Percentiles rank a stretch among this genome's conserved stretches.
Conservation (phyloP, 92 coral and sea anemone genomes). For the Ricordea florida region DNA sequence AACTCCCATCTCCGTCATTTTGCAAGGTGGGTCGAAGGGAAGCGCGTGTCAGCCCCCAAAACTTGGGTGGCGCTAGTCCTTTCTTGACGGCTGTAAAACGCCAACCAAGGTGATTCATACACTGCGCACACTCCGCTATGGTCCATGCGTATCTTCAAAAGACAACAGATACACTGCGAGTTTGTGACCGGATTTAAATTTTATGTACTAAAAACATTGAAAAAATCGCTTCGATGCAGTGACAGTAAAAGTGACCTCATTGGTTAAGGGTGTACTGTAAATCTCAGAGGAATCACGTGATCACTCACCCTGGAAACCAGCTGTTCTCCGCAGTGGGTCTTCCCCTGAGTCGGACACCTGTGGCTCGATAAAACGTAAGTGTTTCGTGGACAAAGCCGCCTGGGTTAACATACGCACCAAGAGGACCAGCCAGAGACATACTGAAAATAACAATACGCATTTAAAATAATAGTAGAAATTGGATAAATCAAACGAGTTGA, state of each 20-base stretch:
- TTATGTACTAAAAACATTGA: not conserved
- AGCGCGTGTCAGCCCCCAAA: slow-evolving; percentile 98
- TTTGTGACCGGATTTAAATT: not conserved
- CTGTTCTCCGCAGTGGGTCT: slow-evolving; percentile 90
- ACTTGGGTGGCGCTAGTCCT: slow-evolving; percentile 87
- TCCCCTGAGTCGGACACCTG: slow-evolving; percentile 83
- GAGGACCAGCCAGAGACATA: slow-evolving; percentile 94
- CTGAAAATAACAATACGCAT: slow-evolving; percentile 21
- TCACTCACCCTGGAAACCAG: slow-evolving; percentile 99
- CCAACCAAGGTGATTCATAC: slow-evolving; percentile 93
- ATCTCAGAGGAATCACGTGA: too few relatives aligned
- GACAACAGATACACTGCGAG: too few relatives aligned
- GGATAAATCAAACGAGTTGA: too few relatives aligned
- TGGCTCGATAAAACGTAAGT: slow-evolving; percentile 90
- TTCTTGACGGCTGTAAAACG: slow-evolving; percentile 91
- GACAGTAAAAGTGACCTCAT: not conserved
- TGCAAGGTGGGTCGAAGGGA: slow-evolving; percentile 84
- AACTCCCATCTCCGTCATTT: slow-evolving; percentile 44
- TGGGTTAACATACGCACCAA: slow-evolving; percentile 97
- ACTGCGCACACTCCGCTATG: slow-evolving; percentile 94
- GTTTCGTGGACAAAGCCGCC: slow-evolving; percentile 93
- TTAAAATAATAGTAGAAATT: too few relatives aligned
- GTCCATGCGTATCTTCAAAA: slow-evolving; percentile 94
- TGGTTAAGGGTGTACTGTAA: too few relatives aligned
- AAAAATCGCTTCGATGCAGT: not conserved